Conservation (phyloP, 2,113 vertebrate genomes). For the Pedetes capensis region DNA sequence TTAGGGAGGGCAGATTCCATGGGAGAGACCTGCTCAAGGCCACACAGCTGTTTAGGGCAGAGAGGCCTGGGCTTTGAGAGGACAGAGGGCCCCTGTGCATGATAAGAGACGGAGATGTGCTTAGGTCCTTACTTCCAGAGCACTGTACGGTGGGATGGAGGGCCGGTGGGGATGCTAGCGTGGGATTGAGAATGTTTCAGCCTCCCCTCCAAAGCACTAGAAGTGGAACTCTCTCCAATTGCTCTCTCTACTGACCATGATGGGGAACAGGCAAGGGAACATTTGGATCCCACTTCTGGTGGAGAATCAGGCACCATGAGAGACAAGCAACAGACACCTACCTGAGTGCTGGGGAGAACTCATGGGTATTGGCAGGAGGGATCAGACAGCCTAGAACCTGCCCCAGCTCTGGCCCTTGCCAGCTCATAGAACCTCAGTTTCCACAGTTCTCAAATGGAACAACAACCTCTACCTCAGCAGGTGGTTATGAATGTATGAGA, state of each 20-base stretch:
- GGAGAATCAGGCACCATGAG: background rate
- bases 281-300: background rate
- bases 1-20: background rate
- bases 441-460: background rate
- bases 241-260: background rate
- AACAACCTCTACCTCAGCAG: background rate
- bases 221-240: background rate
- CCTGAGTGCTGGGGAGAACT: background rate
- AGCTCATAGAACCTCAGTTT: background rate
- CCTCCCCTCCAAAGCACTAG: background rate
- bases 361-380: background rate
- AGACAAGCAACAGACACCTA: background rate
- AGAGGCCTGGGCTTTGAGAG: background rate
- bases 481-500: background rate
- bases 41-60: background rate
- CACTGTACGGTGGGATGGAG: background rate
- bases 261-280: background rate
- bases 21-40: background rate
- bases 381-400: background rate
- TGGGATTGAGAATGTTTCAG: background rate
- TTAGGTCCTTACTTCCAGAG: background rate
- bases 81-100: background rate
- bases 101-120: background rate
- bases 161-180: background rate
- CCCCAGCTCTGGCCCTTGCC: background rate